Conservation (phyloP, 2,888 invertebrate genomes). For the Cryptosula pallasiana region DNA sequence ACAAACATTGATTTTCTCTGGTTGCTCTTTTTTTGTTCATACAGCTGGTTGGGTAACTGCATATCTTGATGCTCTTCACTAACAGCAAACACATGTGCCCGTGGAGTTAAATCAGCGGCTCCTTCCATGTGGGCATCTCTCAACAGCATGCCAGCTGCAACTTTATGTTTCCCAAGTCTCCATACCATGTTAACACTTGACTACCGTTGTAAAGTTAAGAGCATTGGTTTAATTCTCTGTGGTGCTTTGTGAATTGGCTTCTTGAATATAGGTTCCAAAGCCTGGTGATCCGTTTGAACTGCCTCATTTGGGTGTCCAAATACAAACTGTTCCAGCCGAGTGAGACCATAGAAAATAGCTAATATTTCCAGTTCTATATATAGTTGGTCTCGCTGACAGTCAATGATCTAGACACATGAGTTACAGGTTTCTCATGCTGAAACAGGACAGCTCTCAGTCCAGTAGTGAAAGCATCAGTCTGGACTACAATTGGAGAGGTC, state of each 20-base stretch:
- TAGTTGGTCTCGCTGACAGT: background rate
- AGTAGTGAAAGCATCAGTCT: background rate
- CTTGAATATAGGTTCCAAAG: background rate
- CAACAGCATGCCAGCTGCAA: background rate
- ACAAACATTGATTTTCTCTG: too few relatives aligned
- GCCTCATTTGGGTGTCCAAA: background rate
- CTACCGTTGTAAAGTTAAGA: background rate
- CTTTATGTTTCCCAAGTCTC: background rate
- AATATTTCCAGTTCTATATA: background rate
- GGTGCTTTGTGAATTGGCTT: background rate
- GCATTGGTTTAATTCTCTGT: conserved; percentile 17
- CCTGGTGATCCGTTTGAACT: background rate
- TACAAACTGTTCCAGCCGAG: background rate
- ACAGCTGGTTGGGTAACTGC: too few relatives aligned
- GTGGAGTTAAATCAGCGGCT: too few relatives aligned
- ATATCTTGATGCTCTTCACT: too few relatives aligned
- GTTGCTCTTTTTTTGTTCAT: too few relatives aligned
- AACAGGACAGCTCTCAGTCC: background rate
- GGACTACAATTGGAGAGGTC: background rate
- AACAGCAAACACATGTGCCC: too few relatives aligned
- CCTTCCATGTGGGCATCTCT: too few relatives aligned
- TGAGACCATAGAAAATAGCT: background rate
- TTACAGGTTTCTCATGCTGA: background rate
- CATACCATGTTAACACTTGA: background rate
- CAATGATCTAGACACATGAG: background rate